Base-by-base conservation (phyloP, 2,888 invertebrate genomes). In the Conistra vaccinii region DNA sequence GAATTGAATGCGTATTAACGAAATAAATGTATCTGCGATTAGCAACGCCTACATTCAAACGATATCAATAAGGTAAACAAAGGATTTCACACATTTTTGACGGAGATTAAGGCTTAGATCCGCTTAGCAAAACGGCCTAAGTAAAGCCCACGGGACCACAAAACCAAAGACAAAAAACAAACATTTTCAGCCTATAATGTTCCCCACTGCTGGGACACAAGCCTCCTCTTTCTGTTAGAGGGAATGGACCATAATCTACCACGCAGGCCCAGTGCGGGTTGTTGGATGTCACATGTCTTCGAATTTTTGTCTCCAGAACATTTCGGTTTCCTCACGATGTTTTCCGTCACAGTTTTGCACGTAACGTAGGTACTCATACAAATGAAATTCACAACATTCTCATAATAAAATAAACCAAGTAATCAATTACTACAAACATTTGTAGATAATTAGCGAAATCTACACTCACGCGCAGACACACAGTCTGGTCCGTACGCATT, bases 401-500 rank as follows among this genome's bases (percentile, higher is more conserved):
- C 35, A 62, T 39, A 60, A 20, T 45, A 60, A 69, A 67, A 26
- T 39, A 63, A 29, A 77, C 57, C 35, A 58, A 58, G 39, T 53
- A 68, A 73, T 73, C 48, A 55, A 66, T 84, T 32, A 53, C 32
- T 26, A 58, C 35, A 70, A 57, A 68, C 35, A 57, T 42, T 71
- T 61, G 76, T 76, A 72, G 76, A 86, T 87, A 85, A 87, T 77
- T 87, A 29, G 73, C 68, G 67, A 69, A 84, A 86, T 72, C 72
- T 76, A 76, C 70, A 76, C 53, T 51, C 12, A 67, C 35, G 87
- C 70, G 87, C 70, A 81, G 89, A 76, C 87, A 81, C 12, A 61
- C 84, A 53, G 87, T 84, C 89, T 89, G 77, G 45, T 61, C 71
- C 55, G 81, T 78, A 77, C 88, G 85, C 85, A 85, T 86, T 86